Base-by-base conservation (phyloP, 2,888 invertebrate species). In the Tetranychus truncatus region DNA sequence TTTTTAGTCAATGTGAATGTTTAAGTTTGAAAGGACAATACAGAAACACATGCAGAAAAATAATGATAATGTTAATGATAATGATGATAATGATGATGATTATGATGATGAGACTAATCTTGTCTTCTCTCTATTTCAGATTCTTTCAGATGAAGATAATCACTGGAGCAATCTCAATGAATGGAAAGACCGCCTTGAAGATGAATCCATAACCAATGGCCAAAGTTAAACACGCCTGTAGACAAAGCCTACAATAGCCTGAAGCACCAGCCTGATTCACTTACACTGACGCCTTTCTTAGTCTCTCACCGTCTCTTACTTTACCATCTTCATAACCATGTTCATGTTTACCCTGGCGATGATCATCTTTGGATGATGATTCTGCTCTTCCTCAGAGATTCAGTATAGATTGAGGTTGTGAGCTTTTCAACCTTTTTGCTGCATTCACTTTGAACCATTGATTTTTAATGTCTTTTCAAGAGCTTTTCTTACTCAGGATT, bases 161-260 rank as follows among this genome's bases (percentile, higher is more conserved):
- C 34, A 3, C 34, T 34, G 34, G 34, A 34, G 34, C 34, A 34
- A 34, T 34, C 34, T 34, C 34, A 34, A 34, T 34, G 34, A 34
- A 34, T 34, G 34, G 34, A 5, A 34, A 34, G 34, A 34, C 55
- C 55, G 55, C 55, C 55, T 55, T 15, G 69, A 66, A 46, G 66
- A 67, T 67, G 18, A 24, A 69, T 67, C 67, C 46, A 67, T 69
- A 74, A 45, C 69, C 69, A 74, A 74, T 74, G 69, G 66, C 71
- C 46, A 72, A 66, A 71, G 66, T 76, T 75, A 76, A 76, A 75
- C 74, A 76, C 77, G 73, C 72, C 75, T 73, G 15, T 55, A 55
- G 7, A 55, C 15, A 55, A 55, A 15, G 11, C 15, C 55, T 55
- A 15, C 55, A 15, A 15, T 9, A 77, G 67, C 65, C 65, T 66